phyloP scores from a whole-genome alignment of 2,888 invertebrate genomes.

The Tetropium fuscum region DNA sequence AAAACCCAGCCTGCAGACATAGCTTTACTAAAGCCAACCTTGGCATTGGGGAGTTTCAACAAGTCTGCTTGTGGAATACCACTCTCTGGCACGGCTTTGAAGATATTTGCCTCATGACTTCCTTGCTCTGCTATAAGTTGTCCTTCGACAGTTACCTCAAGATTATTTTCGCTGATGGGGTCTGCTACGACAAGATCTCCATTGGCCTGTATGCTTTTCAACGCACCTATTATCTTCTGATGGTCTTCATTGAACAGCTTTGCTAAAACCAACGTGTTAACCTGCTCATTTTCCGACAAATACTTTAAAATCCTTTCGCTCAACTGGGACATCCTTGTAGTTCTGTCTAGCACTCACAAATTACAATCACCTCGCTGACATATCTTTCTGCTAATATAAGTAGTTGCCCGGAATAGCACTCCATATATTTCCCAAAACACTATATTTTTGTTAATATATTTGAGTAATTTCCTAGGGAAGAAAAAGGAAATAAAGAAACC shows the following conservation, averaged over 20 bases:
- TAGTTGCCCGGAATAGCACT: too few relatives aligned
- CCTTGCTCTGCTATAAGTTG: slow-evolving; percentile 77
- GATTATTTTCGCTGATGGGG: slow-evolving; percentile 76
- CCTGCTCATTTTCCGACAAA: slow-evolving; percentile 70
- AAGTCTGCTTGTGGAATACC: slow-evolving; percentile 84
- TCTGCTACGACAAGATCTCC: slow-evolving; percentile 82
- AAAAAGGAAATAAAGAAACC: too few relatives aligned
- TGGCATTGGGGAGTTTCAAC: slow-evolving; percentile 88
- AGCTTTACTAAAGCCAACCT: slow-evolving; percentile 95
- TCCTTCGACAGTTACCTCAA: slow-evolving; percentile 93
- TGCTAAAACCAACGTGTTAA: slow-evolving; percentile 79
- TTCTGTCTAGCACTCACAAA: too few relatives aligned
- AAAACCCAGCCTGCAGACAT: slow-evolving; percentile 93
- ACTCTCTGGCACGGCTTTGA: slow-evolving; percentile 78
- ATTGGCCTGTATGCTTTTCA: slow-evolving; percentile 90
- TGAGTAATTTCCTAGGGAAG: too few relatives aligned
- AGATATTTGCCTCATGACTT: slow-evolving; percentile 93
- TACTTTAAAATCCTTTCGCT: slow-evolving; percentile 78
- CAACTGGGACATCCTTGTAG: slow-evolving; percentile 72
- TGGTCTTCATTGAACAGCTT: slow-evolving; percentile 82
- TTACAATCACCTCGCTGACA: too few relatives aligned
- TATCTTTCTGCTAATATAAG: too few relatives aligned
- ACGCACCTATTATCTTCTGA: slow-evolving; percentile 91
- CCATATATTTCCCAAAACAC: too few relatives aligned
- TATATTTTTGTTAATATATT: too few relatives aligned